These are phyloP conservation scores for Chironomus tepperi DNA, from an alignment of 1,140 invertebrate species.

Conservation along the genomic window DNA sequence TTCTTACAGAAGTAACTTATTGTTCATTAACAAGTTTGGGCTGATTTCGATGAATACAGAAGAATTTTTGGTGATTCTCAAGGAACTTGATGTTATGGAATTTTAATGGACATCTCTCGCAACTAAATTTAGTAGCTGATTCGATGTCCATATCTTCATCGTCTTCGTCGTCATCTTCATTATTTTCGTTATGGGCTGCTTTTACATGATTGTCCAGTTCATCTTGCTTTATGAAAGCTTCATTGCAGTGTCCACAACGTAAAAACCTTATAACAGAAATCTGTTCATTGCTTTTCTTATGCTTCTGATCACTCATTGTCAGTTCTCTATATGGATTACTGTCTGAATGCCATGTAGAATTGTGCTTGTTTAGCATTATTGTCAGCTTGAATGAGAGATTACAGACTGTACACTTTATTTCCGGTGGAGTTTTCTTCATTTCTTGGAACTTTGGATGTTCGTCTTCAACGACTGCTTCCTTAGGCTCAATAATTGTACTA, in stretches of 20 bases:
- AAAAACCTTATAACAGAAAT: neutral
- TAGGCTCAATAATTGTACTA: too few relatives aligned
- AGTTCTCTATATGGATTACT: neutral
- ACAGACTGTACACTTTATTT: neutral
- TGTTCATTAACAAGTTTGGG: neutral
- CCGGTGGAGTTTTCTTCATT: neutral
- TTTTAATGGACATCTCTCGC: neutral
- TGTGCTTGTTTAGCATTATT: neutral
- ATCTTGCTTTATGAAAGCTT: neutral
- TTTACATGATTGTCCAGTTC: neutral
- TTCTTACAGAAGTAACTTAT: neutral
- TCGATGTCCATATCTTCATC: neutral
- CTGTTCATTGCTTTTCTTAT: neutral
- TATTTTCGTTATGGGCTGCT: neutral
- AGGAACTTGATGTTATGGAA: neutral
- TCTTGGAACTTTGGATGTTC: neutral
- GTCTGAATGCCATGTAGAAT: neutral
- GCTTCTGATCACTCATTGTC: neutral
- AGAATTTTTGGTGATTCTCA: constrained; percentile 1
- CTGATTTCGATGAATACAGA: neutral
- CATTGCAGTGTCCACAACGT: neutral
- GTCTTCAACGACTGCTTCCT: neutral
- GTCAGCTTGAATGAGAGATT: neutral
- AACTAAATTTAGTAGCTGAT: neutral
- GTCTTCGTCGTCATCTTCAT: neutral